Conservation (phyloP, 2,888 invertebrate species). For the Trachelus tabidus region DNA sequence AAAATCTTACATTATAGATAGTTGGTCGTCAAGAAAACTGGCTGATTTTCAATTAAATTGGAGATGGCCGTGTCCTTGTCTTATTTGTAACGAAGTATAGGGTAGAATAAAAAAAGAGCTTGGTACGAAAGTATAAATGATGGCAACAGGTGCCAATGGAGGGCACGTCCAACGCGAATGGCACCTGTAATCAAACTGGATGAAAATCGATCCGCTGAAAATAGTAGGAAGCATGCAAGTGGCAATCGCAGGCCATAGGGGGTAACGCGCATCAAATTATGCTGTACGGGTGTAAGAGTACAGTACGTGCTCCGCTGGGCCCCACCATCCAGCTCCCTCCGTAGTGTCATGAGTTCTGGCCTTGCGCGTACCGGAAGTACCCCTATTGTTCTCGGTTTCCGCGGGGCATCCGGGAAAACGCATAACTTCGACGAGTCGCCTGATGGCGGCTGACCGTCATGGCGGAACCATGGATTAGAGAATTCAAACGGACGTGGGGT, state of each 20-base stretch:
- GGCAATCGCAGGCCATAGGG: slow-evolving; percentile 10
- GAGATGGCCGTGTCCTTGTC: not conserved
- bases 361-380: slow-evolving; percentile 59
- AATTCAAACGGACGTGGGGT: slow-evolving; percentile 41
- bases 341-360: slow-evolving; percentile 45
- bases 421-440: slow-evolving; percentile 23
- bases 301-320: not conserved
- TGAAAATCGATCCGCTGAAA: slow-evolving; percentile 40
- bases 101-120: not conserved
- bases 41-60: not conserved
- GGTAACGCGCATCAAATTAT: not conserved
- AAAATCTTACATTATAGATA: not conserved
- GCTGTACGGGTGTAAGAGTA: not conserved
- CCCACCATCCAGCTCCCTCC: not conserved
- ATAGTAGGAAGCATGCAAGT: slow-evolving; percentile 11
- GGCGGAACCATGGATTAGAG: slow-evolving; percentile 64
- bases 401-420: slow-evolving; percentile 64
- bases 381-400: slow-evolving; percentile 58
- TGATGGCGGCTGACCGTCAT: slow-evolving; percentile 31
- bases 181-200: slow-evolving; percentile 64
- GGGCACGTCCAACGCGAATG: slow-evolving; percentile 47
- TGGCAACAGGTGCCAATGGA: slow-evolving; percentile 21
- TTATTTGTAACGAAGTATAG: not conserved
- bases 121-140: not conserved
- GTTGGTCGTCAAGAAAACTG: not conserved